These are phyloP conservation scores for Thalassarche chlororhynchos DNA, from an alignment of 2,113 vertebrate species.

Conservation along the genomic window DNA sequence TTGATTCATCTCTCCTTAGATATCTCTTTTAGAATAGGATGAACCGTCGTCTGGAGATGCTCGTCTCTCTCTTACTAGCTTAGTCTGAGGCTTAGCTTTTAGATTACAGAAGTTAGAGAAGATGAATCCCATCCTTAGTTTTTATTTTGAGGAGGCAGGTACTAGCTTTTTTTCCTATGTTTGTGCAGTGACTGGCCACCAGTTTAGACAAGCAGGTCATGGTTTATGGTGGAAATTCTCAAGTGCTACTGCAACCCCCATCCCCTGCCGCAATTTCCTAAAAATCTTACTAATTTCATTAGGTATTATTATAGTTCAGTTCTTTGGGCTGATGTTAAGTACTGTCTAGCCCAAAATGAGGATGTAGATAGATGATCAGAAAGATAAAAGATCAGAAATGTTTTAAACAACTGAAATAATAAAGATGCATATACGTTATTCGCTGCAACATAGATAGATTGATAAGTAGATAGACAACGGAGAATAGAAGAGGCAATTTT, in stretches of 20 bases:
- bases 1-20: not conserved
- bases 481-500: not conserved
- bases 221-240: not conserved
- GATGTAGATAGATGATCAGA: not conserved
- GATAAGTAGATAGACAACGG: not conserved
- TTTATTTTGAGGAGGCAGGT: not conserved
- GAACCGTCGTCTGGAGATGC: not conserved
- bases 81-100: not conserved
- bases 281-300: not conserved
- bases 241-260: not conserved
- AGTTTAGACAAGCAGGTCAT: not conserved
- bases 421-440: not conserved
- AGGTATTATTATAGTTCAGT: not conserved
- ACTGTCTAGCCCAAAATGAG: not conserved
- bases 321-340: not conserved
- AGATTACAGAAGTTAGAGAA: not conserved
- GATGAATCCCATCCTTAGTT: not conserved
- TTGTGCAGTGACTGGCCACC: not conserved
- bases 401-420: not conserved
- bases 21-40: not conserved
- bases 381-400: not conserved
- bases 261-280: fast-evolving
- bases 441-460: not conserved
- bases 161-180: not conserved
- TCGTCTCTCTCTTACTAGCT: not conserved